phyloP scores from a whole-genome alignment of 2,888 invertebrate genomes.

The Onchidella celtica region DNA sequence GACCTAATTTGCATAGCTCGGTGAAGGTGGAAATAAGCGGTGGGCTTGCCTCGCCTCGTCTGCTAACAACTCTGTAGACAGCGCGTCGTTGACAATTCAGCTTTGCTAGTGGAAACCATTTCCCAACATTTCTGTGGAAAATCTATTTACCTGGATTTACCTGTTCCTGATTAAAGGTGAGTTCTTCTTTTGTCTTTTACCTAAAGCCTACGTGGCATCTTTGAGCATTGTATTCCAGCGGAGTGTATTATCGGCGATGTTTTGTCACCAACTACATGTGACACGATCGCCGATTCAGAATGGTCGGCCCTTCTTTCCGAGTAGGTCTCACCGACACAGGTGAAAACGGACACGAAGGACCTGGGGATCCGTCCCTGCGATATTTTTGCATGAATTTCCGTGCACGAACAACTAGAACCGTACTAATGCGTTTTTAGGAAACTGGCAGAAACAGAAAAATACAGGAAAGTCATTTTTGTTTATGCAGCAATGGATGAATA shows the following conservation, averaged over 20 bases:
- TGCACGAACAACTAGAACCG: too few species aligned
- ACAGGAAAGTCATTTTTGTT: too few species aligned
- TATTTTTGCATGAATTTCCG: too few species aligned
- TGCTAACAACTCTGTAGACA: too few species aligned
- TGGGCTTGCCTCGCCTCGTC: constrained; percentile 10
- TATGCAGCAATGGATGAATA: too few species aligned
- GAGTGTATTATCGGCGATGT: neutral
- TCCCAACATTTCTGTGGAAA: neutral
- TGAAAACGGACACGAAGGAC: neutral
- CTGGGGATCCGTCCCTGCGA: too few species aligned
- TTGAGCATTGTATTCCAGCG: too few species aligned
- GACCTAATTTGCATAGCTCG: constrained; percentile 15
- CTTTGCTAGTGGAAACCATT: too few species aligned
- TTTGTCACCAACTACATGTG: neutral
- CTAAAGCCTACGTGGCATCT: too few species aligned
- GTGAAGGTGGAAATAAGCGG: constrained; percentile 1
- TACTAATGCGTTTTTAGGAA: too few species aligned
- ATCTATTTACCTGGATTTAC: neutral
- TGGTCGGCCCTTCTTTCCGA: neutral
- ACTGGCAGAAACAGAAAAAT: too few species aligned
- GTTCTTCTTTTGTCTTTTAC: neutral
- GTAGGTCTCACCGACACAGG: neutral
- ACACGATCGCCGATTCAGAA: neutral
- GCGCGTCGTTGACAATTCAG: too few species aligned
- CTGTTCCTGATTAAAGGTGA: neutral